Conservation (phyloP, 2,113 vertebrate species). For the Antidorcas marsupialis region DNA sequence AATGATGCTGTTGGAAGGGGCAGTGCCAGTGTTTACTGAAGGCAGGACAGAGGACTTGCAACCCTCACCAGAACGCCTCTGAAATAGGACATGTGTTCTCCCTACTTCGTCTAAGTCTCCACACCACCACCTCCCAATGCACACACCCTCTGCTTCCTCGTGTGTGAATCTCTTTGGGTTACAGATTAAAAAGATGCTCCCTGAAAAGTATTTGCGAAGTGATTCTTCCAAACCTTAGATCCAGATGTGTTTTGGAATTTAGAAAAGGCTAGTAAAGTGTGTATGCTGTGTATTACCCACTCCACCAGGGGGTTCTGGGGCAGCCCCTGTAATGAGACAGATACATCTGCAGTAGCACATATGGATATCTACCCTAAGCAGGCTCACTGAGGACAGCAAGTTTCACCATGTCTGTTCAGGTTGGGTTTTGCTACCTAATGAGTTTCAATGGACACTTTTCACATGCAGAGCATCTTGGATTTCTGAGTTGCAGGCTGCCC, state of each 20-base stretch:
- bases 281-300: background rate
- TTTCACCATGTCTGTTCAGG: background rate
- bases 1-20: background rate
- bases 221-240: background rate
- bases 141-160: background rate
- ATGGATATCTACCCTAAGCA: background rate
- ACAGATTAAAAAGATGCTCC: background rate
- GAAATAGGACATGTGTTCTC: background rate
- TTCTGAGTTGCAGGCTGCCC: background rate
- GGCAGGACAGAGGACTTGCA: background rate
- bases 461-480: background rate
- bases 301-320: background rate
- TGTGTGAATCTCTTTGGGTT: background rate
- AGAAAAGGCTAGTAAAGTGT: background rate
- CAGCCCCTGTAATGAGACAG: background rate
- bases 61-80: accelerated
- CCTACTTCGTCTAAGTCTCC: background rate
- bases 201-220: background rate
- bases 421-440: background rate
- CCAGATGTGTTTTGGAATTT: background rate
- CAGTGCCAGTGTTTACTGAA: background rate
- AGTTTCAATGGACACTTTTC: background rate
- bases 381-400: background rate
- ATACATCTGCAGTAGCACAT: background rate
- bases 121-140: accelerated